Conservation (phyloP, 2,797 vertebrate species). For the Rhinella marina region DNA sequence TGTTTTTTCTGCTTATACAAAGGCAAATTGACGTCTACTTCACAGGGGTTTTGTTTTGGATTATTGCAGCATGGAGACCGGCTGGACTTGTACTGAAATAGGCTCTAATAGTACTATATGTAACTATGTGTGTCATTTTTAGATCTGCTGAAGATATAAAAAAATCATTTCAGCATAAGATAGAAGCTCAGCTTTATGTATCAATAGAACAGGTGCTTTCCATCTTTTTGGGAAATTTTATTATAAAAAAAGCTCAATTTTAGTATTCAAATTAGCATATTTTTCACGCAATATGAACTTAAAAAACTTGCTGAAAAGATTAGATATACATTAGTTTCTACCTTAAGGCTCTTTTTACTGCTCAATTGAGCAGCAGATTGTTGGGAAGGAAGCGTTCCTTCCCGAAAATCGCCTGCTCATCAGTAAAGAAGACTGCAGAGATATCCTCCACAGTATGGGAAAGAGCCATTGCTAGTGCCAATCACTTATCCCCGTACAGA, state of each 20-base stretch:
- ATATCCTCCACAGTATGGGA: too few species aligned
- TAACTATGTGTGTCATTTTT: neutral
- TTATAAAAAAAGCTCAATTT: neutral
- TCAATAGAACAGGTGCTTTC: neutral
- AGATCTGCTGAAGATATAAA: neutral
- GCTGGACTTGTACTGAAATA: neutral
- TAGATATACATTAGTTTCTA: neutral
- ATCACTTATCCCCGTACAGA: too few species aligned
- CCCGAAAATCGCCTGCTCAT: too few species aligned
- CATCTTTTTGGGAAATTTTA: neutral
- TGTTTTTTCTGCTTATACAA: neutral
- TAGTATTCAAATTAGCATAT: neutral
- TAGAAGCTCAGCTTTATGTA: neutral
- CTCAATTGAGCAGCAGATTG: too few species aligned
- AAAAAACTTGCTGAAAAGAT: neutral
- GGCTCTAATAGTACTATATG: neutral
- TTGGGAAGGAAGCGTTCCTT: too few species aligned
- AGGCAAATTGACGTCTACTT: neutral
- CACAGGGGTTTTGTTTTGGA: neutral
- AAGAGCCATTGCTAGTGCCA: too few species aligned
- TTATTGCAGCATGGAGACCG: neutral
- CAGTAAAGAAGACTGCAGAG: too few species aligned
- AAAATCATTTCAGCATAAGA: neutral
- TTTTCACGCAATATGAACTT: too few species aligned
- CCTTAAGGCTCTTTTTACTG: neutral